Evolutionary conservation across 2,113 vertebrate species (phyloP).

Genomic region (Pangasianodon hypophthalmus): DNA sequence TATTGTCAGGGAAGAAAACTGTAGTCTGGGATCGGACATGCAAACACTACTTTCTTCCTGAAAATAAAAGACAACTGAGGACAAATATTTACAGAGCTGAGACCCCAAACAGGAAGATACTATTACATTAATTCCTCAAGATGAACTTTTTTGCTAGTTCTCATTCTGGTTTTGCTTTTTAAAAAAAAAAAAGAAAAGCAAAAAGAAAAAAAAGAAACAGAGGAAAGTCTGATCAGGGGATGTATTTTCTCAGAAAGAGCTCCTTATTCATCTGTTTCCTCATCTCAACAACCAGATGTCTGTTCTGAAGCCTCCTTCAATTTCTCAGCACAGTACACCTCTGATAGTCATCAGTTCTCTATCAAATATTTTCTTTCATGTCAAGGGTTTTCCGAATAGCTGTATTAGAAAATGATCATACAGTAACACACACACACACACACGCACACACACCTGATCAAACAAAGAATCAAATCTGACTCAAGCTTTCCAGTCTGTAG

Average conservation of each 20-base stretch:
- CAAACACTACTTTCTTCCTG: background rate
- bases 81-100: slow-evolving; percentile 4
- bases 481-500: background rate
- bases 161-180: background rate
- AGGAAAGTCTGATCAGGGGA: background rate
- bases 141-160: background rate
- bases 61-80: background rate
- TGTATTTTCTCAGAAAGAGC: background rate
- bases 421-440: background rate
- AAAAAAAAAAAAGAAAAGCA: background rate
- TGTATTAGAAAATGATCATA: no score
- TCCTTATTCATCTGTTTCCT: background rate
- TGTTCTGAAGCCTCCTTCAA: background rate
- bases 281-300: background rate
- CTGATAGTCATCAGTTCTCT: background rate
- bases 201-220: background rate
- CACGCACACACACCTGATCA: background rate
- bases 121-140: background rate
- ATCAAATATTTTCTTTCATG: background rate
- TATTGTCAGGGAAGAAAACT: background rate
- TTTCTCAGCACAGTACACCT: background rate
- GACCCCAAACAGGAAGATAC: background rate
- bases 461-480: background rate
- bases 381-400: background rate
- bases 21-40: background rate